Evolutionary conservation across 2,888 invertebrate species (phyloP).

Genomic region (Drosophila testacea): DNA sequence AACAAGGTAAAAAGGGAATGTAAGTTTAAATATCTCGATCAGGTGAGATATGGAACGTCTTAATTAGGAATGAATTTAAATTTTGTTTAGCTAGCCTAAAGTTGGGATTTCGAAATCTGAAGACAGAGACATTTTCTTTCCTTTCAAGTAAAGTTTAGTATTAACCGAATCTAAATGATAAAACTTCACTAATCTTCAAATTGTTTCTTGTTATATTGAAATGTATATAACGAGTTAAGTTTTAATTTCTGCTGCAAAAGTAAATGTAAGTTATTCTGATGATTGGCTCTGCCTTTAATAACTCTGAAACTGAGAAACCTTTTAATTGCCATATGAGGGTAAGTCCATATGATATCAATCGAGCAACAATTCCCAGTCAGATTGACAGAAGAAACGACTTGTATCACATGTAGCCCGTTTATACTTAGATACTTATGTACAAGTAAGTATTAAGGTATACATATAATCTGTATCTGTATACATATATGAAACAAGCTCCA

Average conservation of each 20-base stretch:
- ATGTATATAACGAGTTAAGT: no score
- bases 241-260: no score
- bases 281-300: not conserved
- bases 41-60: not conserved
- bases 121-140: no score
- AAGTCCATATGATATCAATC: not conserved
- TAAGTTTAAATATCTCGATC: not conserved
- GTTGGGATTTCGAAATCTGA: no score
- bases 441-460: not conserved
- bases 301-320: not conserved
- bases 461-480: constrained; percentile 6
- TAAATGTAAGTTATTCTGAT: no score
- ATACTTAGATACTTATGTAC: constrained; percentile 8
- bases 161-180: no score
- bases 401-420: constrained; percentile 51
- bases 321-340: not conserved
- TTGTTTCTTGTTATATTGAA: no score
- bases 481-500: constrained; percentile 45
- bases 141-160: no score
- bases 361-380: constrained; percentile 12
- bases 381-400: constrained; percentile 36
- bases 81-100: no score
- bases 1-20: not conserved
- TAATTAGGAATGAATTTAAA: not conserved
- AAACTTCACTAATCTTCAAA: no score